These are phyloP conservation scores for Trachelipus rathkii DNA, from an alignment of 1,140 invertebrate species.

Conservation along the genomic window DNA sequence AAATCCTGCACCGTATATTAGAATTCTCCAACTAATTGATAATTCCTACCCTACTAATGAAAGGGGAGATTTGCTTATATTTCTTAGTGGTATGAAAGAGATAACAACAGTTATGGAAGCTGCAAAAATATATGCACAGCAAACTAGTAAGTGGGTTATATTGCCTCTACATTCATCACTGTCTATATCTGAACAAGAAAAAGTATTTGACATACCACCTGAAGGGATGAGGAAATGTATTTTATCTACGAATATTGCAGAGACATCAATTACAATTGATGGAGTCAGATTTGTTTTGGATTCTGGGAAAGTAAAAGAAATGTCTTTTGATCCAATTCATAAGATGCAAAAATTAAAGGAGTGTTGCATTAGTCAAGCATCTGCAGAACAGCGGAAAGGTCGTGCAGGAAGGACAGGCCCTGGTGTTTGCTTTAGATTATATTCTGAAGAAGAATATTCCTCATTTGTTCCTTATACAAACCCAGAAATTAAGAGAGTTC, in stretches of 20 bases:
- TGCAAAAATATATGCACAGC: conserved; percentile 73
- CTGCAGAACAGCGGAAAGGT: conserved; percentile 94
- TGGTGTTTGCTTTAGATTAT: conserved; percentile 75
- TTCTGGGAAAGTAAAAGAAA: conserved; percentile 95
- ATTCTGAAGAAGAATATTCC: conserved; percentile 79
- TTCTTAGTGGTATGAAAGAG: conserved; percentile 92
- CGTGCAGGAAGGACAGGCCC: conserved; percentile 73
- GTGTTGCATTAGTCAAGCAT: conserved; percentile 95
- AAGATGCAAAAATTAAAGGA: conserved; percentile 86
- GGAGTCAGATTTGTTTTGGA: conserved; percentile 96
- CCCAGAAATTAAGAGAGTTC: conserved; percentile 87
- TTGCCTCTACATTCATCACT: conserved; percentile 90
- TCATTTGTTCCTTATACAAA: conserved; percentile 71
- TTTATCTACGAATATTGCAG: conserved; percentile 98
- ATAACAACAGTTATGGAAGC: conserved; percentile 87
- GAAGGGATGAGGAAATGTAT: conserved; percentile 92
- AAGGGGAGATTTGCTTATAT: conserved; percentile 92
- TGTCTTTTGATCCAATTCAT: conserved; percentile 84
- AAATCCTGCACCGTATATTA: conserved; percentile 86
- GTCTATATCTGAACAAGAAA: conserved; percentile 92
- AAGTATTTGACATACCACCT: conserved; percentile 95
- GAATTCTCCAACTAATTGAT: conserved; percentile 69
- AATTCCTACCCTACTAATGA: conserved; percentile 64
- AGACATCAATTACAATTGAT: conserved; percentile 98
- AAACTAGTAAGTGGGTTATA: conserved; percentile 82